A percentile compares a stretch with the other conserved stretches of the same genome.
These are phyloP conservation scores for Micropoecilia bifurca DNA, from an alignment of 2,797 vertebrate species.

Conservation along the genomic window DNA sequence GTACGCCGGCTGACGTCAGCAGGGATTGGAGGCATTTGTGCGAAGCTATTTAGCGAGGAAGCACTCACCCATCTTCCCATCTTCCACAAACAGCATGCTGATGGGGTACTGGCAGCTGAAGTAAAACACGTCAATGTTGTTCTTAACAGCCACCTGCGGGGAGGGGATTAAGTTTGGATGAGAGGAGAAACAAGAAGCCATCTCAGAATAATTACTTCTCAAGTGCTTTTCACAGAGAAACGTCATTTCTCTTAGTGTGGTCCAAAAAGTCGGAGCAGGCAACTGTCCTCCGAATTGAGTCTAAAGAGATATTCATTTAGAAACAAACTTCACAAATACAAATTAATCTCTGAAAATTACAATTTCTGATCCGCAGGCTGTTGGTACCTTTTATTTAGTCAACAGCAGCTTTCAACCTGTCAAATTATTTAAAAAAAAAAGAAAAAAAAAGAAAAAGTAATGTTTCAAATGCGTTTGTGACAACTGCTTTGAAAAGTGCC, in stretches of 20 bases:
- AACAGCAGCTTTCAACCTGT: neutral
- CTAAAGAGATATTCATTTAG: neutral
- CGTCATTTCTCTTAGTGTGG: no score
- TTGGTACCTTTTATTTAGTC: neutral
- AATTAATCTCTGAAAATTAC: neutral
- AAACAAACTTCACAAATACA: neutral
- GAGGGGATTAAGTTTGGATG: conserved; percentile 7
- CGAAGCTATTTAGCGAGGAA: conserved; percentile 31
- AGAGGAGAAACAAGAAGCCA: conserved; percentile 37
- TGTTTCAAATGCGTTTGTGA: neutral
- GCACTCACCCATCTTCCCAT: conserved; percentile 97
- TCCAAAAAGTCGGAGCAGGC: neutral
- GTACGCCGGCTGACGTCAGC: conserved; percentile 39
- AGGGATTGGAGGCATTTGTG: conserved; percentile 14
- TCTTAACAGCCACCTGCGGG: conserved; percentile 94
- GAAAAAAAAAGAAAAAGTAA: neutral
- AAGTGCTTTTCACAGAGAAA: neutral
- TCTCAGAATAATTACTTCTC: conserved; percentile 58
- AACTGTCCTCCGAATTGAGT: neutral
- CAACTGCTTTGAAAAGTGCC: neutral
- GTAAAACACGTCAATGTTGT: conserved; percentile 99
- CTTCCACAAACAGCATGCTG: conserved; percentile 95
- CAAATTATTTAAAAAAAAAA: neutral
- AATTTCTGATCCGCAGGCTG: neutral
- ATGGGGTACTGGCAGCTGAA: conserved; percentile 97